A percentile compares a stretch with the other conserved stretches of the same genome.
Evolutionary conservation across 2,888 invertebrate species (phyloP).

Genomic region (Ormyrus pomaceus): DNA sequence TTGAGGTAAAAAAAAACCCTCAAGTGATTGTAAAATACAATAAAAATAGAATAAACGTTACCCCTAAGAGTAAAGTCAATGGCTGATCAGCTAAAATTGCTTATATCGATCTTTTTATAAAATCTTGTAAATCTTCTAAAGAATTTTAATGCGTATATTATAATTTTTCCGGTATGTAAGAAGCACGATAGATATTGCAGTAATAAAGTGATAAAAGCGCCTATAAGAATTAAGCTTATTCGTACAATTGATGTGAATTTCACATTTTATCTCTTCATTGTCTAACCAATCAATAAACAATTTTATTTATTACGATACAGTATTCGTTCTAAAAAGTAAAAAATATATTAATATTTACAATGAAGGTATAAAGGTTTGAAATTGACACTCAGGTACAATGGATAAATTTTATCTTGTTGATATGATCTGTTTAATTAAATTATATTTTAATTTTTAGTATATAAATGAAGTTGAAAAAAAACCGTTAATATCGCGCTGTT

Average conservation of each 20-base stretch:
- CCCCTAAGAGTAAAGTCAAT: constrained; percentile 35
- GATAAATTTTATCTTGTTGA: background rate
- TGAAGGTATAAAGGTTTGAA: background rate
- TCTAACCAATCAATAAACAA: background rate
- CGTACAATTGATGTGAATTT: background rate
- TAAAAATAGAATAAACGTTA: constrained; percentile 26
- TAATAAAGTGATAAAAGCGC: too few relatives aligned
- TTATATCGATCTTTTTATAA: constrained; percentile 1
- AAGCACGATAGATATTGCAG: too few relatives aligned
- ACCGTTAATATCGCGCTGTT: too few relatives aligned
- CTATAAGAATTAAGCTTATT: too few relatives aligned
- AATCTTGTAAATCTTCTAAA: too few relatives aligned
- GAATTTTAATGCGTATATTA: too few relatives aligned
- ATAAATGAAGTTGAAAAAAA: too few relatives aligned
- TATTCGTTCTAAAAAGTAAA: background rate
- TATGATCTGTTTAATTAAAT: too few relatives aligned
- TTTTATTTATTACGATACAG: background rate
- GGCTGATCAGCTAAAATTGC: constrained; percentile 41
- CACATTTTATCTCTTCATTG: background rate
- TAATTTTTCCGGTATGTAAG: too few relatives aligned
- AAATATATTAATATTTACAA: background rate
- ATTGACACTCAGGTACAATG: background rate
- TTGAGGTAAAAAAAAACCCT: constrained; percentile 7
- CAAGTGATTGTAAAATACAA: constrained; percentile 17
- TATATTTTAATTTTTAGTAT: too few relatives aligned